Evolutionary conservation across 2,888 invertebrate genomes (phyloP).

Genomic region (Oasisia sp.): DNA sequence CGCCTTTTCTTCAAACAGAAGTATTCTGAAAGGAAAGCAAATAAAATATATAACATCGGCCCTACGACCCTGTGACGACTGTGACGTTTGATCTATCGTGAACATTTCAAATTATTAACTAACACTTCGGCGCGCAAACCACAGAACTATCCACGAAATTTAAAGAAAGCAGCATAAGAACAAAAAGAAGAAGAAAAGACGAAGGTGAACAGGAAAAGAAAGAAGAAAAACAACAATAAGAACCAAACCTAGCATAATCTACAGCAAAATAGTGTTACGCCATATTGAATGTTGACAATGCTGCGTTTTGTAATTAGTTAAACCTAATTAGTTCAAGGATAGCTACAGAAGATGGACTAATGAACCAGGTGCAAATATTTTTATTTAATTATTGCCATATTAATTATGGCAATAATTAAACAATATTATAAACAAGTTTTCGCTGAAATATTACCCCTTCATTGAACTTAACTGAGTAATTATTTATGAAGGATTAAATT

Average conservation of each 20-base stretch:
- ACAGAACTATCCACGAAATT: too few species aligned
- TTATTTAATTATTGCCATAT: too few species aligned
- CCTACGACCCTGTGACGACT: too few species aligned
- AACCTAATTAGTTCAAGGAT: not conserved
- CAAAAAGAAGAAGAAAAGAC: too few species aligned
- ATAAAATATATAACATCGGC: not conserved
- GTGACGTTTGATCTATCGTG: not conserved
- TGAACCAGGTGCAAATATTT: not conserved
- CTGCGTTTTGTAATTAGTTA: too few species aligned
- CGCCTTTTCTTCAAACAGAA: conserved; percentile 58
- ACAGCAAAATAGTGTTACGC: not conserved
- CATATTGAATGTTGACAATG: not conserved
- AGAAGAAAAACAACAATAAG: not conserved
- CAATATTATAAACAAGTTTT: too few species aligned
- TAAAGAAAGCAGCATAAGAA: too few species aligned
- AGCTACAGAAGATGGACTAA: not conserved
- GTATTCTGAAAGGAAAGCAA: conserved; percentile 49
- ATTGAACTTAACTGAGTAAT: not conserved
- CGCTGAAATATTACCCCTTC: not conserved
- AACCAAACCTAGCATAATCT: not conserved
- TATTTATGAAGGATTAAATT: not conserved
- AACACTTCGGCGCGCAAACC: too few species aligned
- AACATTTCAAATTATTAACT: too few species aligned
- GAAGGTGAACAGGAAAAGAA: too few species aligned
- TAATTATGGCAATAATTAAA: too few species aligned